Base-by-base conservation (phyloP, 1,140 invertebrate species). In the Globodera ellingtonae region DNA sequence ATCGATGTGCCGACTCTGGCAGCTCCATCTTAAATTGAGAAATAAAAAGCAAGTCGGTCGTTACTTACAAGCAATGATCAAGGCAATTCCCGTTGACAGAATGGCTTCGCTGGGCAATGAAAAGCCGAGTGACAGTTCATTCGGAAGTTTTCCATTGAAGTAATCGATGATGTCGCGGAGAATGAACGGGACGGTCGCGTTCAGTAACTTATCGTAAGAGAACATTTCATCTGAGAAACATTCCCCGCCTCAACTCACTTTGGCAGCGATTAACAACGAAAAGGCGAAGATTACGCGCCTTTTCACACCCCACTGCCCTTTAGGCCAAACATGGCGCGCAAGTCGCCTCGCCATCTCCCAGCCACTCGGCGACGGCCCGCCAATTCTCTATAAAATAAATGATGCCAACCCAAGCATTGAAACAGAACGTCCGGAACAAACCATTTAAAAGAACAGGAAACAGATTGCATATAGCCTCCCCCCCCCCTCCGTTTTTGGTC, bases 311-410 rank as follows among this genome's bases (percentile, higher is more conserved):
- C 91, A 89, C 89, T 96, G 94, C 90, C 95, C 94, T 92, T 95
- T 94, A 48, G 97, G 97, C 97, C 97, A 99, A 79, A 98, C 94
- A 91, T 98, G 96, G 66, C 92, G 91, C 84, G 95, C 89, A 94
- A 99, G 96, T 70, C 93, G 93, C 83, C 92, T 92, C 3, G 97
- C 87, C 93, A 99, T 97, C 84, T 97, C 93, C 82, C 90, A 89
- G 24, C 92, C 92, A 21, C 75, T 75, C 46, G 87, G 81, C 56
- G 81, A 67, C 18, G n/a, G 48, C 7, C 72, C 80, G 21, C 76
- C 79, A 62, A 85, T 56, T 24, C 83, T 85, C 82, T 83, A 56
- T 10, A 52, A 52, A 15, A 52, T 9, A 9, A 52, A 52, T 52
- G 8, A 52, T 10, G 8, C 52, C 52, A 8, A 52, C 7, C 52